A percentile compares a stretch with the other conserved stretches of the same genome.
These are phyloP conservation scores for Tyto alba DNA, from an alignment of 2,113 vertebrate species.

Conservation along the genomic window DNA sequence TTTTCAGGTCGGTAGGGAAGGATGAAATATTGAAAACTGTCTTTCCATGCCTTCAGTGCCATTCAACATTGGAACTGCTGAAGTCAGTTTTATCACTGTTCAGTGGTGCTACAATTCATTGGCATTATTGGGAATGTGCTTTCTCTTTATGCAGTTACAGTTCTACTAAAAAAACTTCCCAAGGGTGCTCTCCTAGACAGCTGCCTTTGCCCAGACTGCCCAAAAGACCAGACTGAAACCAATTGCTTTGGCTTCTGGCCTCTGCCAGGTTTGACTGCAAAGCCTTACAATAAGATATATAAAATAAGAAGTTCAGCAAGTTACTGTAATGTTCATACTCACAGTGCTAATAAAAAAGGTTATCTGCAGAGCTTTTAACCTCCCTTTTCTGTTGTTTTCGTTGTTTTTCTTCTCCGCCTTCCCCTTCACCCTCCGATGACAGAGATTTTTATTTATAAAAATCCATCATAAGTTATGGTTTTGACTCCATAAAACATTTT, in stretches of 20 bases:
- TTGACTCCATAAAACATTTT: neutral
- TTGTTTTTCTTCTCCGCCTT: neutral
- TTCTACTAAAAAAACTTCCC: neutral
- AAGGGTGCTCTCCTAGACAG: neutral
- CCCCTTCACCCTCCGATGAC: rapidly evolving
- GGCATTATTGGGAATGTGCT: neutral
- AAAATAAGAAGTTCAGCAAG: neutral
- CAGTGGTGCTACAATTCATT: neutral
- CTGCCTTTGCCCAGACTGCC: neutral
- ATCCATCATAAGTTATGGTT: neutral
- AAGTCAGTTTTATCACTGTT: neutral
- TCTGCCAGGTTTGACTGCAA: neutral
- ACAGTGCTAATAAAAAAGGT: neutral
- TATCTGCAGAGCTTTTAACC: neutral
- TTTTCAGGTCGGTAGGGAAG: constrained; percentile 33
- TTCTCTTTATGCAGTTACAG: neutral
- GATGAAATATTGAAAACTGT: neutral
- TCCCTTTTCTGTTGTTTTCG: neutral
- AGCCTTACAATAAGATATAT: neutral
- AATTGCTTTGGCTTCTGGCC: neutral
- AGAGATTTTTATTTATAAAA: neutral
- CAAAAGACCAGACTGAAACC: neutral
- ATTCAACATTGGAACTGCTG: neutral
- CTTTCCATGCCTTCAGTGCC: neutral
- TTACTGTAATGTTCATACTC: neutral